These are phyloP conservation scores for Mesopsocus fuscifrons DNA, from an alignment of 2,888 invertebrate genomes.

Conservation along the genomic window DNA sequence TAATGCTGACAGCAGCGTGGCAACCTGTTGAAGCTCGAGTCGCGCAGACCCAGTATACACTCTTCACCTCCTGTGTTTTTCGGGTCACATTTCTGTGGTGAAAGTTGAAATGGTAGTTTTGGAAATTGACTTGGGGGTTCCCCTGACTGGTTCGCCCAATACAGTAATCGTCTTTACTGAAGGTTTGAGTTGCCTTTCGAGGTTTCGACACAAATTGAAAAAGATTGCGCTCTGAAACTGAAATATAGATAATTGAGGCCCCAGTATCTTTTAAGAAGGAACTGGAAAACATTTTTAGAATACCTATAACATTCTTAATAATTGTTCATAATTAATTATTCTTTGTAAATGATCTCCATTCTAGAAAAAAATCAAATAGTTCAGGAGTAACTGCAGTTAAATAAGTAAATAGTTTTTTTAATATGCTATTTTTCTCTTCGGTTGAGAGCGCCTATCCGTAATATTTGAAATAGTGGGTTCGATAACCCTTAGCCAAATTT, in stretches of 20 bases:
- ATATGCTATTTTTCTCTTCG: no score
- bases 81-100: conserved; percentile 3
- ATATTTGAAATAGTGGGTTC: no score
- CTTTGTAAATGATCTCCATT: no score
- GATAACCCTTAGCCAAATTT: no score
- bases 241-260: background rate
- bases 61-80: background rate
- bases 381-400: no score
- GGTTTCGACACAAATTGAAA: background rate
- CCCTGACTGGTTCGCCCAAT: background rate
- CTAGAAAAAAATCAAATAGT: no score
- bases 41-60: conserved; percentile 3
- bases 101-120: conserved; percentile 5
- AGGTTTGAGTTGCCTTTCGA: background rate
- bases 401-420: no score
- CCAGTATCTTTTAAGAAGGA: no score
- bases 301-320: no score
- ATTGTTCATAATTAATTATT: no score
- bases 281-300: no score
- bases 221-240: background rate
- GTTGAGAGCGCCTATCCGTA: no score
- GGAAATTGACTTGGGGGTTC: conserved; percentile 1
- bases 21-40: conserved; percentile 4
- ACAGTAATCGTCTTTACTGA: background rate
- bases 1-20: conserved; percentile 2